A percentile compares a stretch with the other conserved stretches of the same genome.
These are phyloP conservation scores for Campylomormyrus numenius DNA, from an alignment of 2,113 vertebrate species.

Conservation along the genomic window DNA sequence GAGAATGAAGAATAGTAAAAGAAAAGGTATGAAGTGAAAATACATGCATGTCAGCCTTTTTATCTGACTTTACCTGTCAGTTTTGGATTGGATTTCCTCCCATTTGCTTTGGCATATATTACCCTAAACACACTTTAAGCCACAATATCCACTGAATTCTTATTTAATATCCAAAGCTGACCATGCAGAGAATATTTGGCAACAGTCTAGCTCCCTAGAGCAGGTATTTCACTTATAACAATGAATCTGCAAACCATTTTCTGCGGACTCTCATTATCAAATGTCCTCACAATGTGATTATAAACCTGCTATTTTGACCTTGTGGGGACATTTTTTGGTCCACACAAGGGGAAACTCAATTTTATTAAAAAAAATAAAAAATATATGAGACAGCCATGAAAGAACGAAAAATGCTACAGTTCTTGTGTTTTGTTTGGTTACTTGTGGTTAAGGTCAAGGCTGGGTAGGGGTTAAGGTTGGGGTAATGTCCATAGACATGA, in stretches of 20 bases:
- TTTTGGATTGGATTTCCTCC: background rate
- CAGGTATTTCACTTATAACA: conserved; percentile 56
- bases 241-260: conserved; percentile 58
- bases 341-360: conserved; percentile 3
- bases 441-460: background rate
- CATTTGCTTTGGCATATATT: background rate
- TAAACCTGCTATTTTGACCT: background rate
- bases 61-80: background rate
- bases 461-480: background rate
- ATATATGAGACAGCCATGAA: background rate
- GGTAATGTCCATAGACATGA: background rate
- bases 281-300: conserved; percentile 42
- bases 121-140: background rate
- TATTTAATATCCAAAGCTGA: background rate
- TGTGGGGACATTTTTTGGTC: background rate
- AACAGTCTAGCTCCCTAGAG: conserved; percentile 29
- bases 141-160: background rate
- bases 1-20: background rate
- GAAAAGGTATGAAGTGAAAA: background rate
- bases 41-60: background rate
- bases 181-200: background rate
- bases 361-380: background rate
- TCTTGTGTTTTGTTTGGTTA: background rate
- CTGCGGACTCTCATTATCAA: conserved; percentile 56
- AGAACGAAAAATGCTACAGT: background rate